Conservation (phyloP, 1,140 invertebrate genomes). For the Bombus superbus region DNA sequence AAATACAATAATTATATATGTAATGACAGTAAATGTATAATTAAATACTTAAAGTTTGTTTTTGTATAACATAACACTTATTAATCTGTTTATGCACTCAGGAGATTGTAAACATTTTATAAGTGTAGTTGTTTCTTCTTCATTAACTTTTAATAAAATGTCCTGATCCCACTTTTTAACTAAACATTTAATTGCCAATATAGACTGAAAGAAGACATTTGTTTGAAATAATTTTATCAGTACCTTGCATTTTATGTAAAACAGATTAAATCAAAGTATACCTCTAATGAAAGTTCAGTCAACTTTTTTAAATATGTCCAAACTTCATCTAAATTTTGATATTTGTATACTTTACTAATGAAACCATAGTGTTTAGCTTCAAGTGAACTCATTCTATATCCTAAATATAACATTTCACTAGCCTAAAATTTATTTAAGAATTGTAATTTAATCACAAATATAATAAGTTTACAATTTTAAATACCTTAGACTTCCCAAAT, state of each 20-base stretch:
- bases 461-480: conserved; percentile 11
- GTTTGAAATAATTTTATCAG: conserved; percentile 8
- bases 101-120: conserved; percentile 50
- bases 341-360: conserved; percentile 87
- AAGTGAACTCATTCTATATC: conserved; percentile 89
- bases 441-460: conserved; percentile 19
- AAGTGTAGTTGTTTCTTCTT: conserved; percentile 65
- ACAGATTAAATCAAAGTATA: conserved; percentile 50
- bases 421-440: conserved; percentile 84
- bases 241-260: conserved; percentile 2
- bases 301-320: conserved; percentile 68
- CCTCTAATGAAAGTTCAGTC: conserved; percentile 68
- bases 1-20: not conserved
- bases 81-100: conserved; percentile 55
- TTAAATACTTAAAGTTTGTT: conserved; percentile 66
- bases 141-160: conserved; percentile 69
- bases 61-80: conserved; percentile 38
- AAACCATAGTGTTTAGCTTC: conserved; percentile 90
- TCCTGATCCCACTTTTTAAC: conserved; percentile 67
- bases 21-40: conserved; percentile 8
- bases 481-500: conserved; percentile 90
- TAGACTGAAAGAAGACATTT: conserved; percentile 70
- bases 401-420: conserved; percentile 91
- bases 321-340: conserved; percentile 63
- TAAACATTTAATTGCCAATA: conserved; percentile 70